These are phyloP conservation scores for Athene noctua DNA, from an alignment of 2,113 vertebrate species.

Conservation along the genomic window DNA sequence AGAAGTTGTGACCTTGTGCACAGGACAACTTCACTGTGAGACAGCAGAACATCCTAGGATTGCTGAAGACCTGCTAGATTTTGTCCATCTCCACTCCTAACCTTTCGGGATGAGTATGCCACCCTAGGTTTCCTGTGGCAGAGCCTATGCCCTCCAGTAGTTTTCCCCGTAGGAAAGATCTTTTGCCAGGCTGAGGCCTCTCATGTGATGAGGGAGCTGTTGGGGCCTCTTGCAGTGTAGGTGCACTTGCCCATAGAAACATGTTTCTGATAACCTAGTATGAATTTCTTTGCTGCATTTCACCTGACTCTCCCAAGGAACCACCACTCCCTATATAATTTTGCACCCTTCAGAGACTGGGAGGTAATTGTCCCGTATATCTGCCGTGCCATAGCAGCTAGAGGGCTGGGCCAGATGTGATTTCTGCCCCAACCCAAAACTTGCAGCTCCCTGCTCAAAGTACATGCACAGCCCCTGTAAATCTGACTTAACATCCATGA, in stretches of 20 bases:
- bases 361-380: neutral
- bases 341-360: neutral
- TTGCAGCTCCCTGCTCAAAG: neutral
- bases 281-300: neutral
- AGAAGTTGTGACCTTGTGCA: neutral
- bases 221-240: neutral
- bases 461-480: neutral
- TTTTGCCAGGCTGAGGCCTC: neutral
- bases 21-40: neutral
- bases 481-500: rapidly evolving
- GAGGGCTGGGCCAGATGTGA: neutral
- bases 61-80: neutral
- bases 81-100: neutral
- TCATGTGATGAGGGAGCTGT: neutral
- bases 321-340: neutral
- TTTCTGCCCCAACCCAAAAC: neutral
- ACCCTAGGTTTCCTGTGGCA: neutral
- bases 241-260: neutral
- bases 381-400: rapidly evolving
- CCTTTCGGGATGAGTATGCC: neutral
- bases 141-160: neutral
- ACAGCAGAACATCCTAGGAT: neutral
- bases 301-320: neutral
- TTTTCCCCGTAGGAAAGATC: neutral
- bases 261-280: rapidly evolving